A percentile compares a stretch with the other conserved stretches of the same genome.
phyloP scores from a whole-genome alignment of 2,888 invertebrate genomes.

The Pristionchus fissidentatus region DNA sequence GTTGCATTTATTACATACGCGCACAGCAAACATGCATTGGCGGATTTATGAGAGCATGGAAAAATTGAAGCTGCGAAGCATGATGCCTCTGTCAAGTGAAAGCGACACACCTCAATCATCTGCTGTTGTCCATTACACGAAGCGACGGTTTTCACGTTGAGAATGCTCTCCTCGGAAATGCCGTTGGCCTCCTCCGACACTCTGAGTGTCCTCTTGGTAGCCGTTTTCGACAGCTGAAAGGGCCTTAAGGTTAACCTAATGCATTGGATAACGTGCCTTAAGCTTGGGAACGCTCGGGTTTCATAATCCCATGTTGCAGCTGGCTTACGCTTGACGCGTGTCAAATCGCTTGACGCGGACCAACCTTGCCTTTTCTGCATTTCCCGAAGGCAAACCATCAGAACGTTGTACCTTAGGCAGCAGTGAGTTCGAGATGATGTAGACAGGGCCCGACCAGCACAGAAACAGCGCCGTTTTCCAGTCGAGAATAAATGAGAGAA shows the following conservation, averaged over 20 bases:
- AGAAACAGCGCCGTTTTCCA: slow-evolving; percentile 9
- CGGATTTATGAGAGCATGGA: too few relatives aligned
- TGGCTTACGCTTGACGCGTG: too few relatives aligned
- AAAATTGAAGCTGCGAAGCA: too few relatives aligned
- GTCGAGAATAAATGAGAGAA: background rate
- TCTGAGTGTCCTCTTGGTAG: background rate
- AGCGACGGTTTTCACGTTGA: slow-evolving; percentile 23
- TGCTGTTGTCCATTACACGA: slow-evolving; percentile 38
- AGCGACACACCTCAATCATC: slow-evolving; percentile 1
- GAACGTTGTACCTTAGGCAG: slow-evolving; percentile 12
- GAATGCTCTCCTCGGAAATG: slow-evolving; percentile 28
- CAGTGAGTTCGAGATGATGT: background rate
- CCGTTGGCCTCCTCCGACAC: slow-evolving; percentile 33
- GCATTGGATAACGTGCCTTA: background rate
- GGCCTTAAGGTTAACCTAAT: too few relatives aligned
- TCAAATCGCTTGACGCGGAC: too few relatives aligned
- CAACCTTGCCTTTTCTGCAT: too few relatives aligned
- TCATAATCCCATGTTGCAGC: too few relatives aligned
- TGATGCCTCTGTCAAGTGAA: background rate
- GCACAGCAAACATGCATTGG: too few relatives aligned
- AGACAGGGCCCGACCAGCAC: background rate
- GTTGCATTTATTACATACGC: too few relatives aligned
- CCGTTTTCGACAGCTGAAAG: background rate
- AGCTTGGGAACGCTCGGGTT: background rate
- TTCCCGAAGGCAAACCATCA: too few relatives aligned